Conservation (phyloP, 2,797 vertebrate species). For the Muscicapa striata region DNA sequence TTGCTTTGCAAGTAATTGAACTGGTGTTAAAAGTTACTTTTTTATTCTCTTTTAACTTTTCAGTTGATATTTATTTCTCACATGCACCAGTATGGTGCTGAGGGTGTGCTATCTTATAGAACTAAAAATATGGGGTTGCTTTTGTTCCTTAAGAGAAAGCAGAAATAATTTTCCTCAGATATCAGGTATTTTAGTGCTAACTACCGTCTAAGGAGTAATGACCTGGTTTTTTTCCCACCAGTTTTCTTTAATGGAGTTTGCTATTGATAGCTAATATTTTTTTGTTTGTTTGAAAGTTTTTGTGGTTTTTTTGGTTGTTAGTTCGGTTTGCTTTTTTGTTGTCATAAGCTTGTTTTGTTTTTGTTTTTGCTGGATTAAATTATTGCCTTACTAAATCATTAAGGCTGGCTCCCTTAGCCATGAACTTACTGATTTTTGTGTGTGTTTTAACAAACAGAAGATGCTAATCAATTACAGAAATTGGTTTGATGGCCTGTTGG, state of each 20-base stretch:
- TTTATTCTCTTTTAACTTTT: not conserved
- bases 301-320: not conserved
- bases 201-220: not conserved
- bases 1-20: not conserved
- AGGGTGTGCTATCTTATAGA: not conserved
- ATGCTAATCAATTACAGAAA: slow-evolving; percentile 28
- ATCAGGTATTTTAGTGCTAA: not conserved
- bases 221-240: not conserved
- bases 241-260: slow-evolving; percentile 13
- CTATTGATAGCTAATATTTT: not conserved
- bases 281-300: not conserved
- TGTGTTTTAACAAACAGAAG: slow-evolving; percentile 53
- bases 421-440: slow-evolving; percentile 8
- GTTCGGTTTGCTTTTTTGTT: not conserved
- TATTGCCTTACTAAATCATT: slow-evolving; percentile 36
- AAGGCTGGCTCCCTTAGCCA: not conserved
- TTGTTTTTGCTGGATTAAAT: slow-evolving; percentile 25
- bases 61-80: not conserved
- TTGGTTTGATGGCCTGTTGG: slow-evolving; percentile 4
- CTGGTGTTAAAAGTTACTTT: not conserved
- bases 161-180: not conserved
- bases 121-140: not conserved
- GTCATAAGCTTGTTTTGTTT: not conserved
- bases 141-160: not conserved
- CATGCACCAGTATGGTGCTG: not conserved